A percentile compares a stretch with the other conserved stretches of the same genome.
Conservation (phyloP, 2,113 vertebrate genomes). For the Peucedramus taeniatus region DNA sequence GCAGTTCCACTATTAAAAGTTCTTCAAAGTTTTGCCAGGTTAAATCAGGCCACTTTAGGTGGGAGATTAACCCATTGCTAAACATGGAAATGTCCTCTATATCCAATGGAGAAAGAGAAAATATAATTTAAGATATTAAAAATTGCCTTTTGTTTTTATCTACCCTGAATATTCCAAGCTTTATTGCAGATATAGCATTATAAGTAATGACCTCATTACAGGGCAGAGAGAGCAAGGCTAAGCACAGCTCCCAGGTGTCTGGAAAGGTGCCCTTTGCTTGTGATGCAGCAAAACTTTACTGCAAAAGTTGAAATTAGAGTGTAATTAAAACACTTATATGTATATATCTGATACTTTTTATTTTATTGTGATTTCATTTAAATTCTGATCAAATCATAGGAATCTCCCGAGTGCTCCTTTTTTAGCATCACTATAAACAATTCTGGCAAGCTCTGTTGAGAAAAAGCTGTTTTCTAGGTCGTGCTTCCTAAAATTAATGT, state of each 20-base stretch:
- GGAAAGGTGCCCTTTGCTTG: slow-evolving; percentile 22
- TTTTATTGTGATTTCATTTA: neutral
- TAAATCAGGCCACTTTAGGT: neutral
- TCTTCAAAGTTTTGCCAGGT: neutral
- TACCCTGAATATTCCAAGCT: neutral
- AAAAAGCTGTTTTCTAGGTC: neutral
- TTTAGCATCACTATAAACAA: neutral
- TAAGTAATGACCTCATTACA: neutral
- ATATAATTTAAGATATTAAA: slow-evolving; percentile 22
- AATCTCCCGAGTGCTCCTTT: neutral
- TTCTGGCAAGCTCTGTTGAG: neutral
- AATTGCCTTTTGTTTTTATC: neutral
- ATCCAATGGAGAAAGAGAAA: slow-evolving; percentile 21
- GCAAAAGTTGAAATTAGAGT: neutral
- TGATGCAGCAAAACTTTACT: neutral
- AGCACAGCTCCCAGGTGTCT: neutral
- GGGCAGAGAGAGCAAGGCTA: neutral
- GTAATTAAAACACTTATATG: neutral
- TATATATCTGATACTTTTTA: neutral
- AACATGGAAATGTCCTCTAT: neutral
- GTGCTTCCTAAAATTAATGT: neutral
- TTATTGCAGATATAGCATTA: neutral
- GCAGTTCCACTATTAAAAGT: neutral
- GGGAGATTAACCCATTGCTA: neutral
- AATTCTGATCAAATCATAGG: neutral